phyloP scores from a whole-genome alignment of 2,888 invertebrate genomes.

The Lithodes maja region DNA sequence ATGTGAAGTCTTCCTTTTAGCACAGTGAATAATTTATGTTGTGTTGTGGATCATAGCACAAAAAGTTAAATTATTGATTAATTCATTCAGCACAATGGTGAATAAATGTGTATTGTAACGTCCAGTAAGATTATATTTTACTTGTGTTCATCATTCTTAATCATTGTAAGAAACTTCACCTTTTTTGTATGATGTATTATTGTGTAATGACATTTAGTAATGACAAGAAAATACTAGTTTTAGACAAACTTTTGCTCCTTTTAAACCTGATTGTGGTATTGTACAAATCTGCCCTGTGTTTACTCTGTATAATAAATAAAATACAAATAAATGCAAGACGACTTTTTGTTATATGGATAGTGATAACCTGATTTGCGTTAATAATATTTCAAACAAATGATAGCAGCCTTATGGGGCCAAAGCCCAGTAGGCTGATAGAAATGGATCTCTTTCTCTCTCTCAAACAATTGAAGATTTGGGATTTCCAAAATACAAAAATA shows the following conservation, averaged over 20 bases:
- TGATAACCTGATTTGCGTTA: too few relatives aligned
- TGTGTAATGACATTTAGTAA: conserved; percentile 68
- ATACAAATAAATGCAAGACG: conserved; percentile 28
- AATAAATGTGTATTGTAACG: conserved; percentile 64
- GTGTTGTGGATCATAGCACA: conserved; percentile 66
- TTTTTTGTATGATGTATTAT: conserved; percentile 68
- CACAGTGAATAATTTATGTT: conserved; percentile 67
- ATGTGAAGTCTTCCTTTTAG: conserved; percentile 67
- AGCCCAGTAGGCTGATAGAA: too few relatives aligned
- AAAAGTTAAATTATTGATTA: conserved; percentile 59
- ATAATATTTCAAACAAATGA: too few relatives aligned
- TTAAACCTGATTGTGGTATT: conserved; percentile 70
- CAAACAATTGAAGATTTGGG: too few relatives aligned
- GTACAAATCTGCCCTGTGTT: conserved; percentile 70
- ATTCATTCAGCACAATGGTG: conserved; percentile 63
- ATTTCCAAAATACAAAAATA: too few relatives aligned
- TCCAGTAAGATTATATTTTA: conserved; percentile 65
- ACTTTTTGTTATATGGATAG: conserved; percentile 21
- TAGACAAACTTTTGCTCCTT: conserved; percentile 66
- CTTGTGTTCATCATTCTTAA: conserved; percentile 58
- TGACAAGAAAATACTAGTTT: conserved; percentile 64
- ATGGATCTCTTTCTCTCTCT: too few relatives aligned
- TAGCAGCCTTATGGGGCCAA: too few relatives aligned
- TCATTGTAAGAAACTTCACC: conserved; percentile 64
- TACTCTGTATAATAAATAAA: conserved; percentile 70